Percentiles rank a stretch among this genome's conserved stretches.
These are phyloP conservation scores for Triplophysa siluroides DNA, from an alignment of 2,113 vertebrate species.

Conservation along the genomic window DNA sequence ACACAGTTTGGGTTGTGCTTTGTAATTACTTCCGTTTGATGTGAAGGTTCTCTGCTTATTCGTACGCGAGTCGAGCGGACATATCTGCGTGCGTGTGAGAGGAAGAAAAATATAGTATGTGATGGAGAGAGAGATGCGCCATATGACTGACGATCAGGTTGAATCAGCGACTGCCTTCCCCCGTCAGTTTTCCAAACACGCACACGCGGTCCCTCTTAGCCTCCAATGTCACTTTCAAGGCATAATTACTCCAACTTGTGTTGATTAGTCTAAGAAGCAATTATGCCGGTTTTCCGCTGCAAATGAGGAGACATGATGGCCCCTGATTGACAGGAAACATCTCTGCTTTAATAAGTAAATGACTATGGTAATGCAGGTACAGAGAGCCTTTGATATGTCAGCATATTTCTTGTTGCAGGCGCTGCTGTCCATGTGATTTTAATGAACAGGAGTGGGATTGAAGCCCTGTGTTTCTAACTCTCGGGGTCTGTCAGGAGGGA, in stretches of 20 bases:
- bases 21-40: constrained; percentile 77
- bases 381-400: constrained; percentile 79
- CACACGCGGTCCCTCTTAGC: constrained; percentile 53
- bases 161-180: constrained; percentile 72
- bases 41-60: constrained; percentile 68
- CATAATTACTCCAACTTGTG: constrained; percentile 83
- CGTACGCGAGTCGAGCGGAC: constrained; percentile 59
- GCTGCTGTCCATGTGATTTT: constrained; percentile 71
- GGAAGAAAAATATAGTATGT: constrained; percentile 57
- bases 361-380: constrained; percentile 82
- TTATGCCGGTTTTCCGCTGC: constrained; percentile 77
- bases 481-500: constrained; percentile 51
- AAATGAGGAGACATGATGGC: constrained; percentile 78
- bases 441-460: constrained; percentile 74
- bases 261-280: constrained; percentile 85
- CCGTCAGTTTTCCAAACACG: constrained; percentile 72
- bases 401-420: constrained; percentile 70
- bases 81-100: constrained; percentile 19
- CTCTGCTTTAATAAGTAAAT: constrained; percentile 82
- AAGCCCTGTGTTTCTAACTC: constrained; percentile 54
- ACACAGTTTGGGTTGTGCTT: constrained; percentile 66
- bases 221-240: constrained; percentile 84
- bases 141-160: constrained; percentile 71
- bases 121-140: constrained; percentile 68
- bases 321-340: constrained; percentile 82